Conservation (phyloP, 2,113 vertebrate species). For the Otus sunia region DNA sequence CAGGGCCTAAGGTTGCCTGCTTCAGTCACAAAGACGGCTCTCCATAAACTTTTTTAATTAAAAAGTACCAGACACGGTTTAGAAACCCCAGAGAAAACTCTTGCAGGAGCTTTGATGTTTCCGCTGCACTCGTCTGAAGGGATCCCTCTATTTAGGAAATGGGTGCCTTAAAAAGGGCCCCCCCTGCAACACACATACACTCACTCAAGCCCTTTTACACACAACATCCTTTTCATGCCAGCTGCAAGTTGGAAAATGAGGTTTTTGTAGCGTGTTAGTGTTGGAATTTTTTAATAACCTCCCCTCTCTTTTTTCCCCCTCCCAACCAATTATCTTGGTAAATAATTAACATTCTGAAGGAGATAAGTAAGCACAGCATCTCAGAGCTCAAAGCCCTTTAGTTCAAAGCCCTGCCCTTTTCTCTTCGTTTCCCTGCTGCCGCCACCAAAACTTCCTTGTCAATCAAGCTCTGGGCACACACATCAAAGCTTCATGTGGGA, state of each 20-base stretch:
- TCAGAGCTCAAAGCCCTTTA: conserved; percentile 75
- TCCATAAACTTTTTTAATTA: conserved; percentile 72
- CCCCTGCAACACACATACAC: conserved; percentile 18
- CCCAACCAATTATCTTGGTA: conserved; percentile 67
- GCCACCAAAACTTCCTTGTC: conserved; percentile 82
- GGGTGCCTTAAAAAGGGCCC: conserved; percentile 45
- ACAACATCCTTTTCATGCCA: conserved; percentile 75
- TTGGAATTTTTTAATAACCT: conserved; percentile 72
- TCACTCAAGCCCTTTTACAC: conserved; percentile 61
- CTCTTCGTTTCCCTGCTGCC: conserved; percentile 77
- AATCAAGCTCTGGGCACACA: conserved; percentile 84
- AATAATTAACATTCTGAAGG: conserved; percentile 73
- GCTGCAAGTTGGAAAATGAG: conserved; percentile 67
- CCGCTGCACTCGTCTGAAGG: conserved; percentile 59
- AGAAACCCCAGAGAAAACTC: conserved; percentile 65
- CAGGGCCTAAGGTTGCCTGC: conserved; percentile 46
- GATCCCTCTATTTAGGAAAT: conserved; percentile 68
- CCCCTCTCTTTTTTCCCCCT: conserved; percentile 60
- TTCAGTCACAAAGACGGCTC: conserved; percentile 59
- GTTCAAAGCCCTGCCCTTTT: conserved; percentile 79
- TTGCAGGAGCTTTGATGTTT: conserved; percentile 71
- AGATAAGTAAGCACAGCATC: conserved; percentile 80
- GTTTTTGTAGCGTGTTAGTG: conserved; percentile 58
- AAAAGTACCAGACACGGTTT: conserved; percentile 72
- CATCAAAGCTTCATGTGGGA: conserved; percentile 86